Percentiles rank a stretch among this genome's conserved stretches.
Conservation (phyloP, 2,888 invertebrate genomes). For the Leptopilina syphax region DNA sequence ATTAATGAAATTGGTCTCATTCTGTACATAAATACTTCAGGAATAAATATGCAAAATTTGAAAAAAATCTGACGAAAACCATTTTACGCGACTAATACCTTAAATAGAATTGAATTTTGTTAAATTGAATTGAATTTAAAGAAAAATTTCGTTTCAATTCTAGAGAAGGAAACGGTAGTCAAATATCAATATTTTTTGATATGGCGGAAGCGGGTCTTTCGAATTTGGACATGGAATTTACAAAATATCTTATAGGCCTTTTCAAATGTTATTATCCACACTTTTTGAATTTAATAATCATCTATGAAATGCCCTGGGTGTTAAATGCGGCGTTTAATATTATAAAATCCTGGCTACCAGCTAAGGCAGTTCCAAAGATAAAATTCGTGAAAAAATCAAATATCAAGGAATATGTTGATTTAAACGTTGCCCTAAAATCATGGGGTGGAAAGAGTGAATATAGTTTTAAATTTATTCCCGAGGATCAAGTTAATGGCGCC, state of each 20-base stretch:
- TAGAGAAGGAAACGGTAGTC: conserved; percentile 85
- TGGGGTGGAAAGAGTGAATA: conserved; percentile 92
- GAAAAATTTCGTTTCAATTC: conserved; percentile 50
- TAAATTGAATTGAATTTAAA: background rate
- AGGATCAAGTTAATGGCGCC: conserved; percentile 71
- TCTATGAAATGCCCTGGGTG: conserved; percentile 97
- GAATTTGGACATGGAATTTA: conserved; percentile 95
- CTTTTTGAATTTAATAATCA: conserved; percentile 91
- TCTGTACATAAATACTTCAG: too few species aligned
- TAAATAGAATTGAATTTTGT: too few species aligned
- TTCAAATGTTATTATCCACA: conserved; percentile 94
- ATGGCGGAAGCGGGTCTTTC: conserved; percentile 91
- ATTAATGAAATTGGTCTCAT: too few species aligned
- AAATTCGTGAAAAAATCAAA: conserved; percentile 88
- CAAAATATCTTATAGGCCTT: conserved; percentile 90
- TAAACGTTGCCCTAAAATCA: conserved; percentile 84
- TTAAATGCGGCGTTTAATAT: conserved; percentile 94
- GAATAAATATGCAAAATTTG: too few species aligned
- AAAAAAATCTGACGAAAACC: too few species aligned
- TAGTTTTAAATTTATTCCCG: conserved; percentile 84
- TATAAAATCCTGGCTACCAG: conserved; percentile 90
- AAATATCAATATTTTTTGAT: conserved; percentile 92
- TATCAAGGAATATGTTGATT: conserved; percentile 85
- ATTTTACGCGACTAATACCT: too few species aligned
- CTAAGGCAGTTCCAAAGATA: conserved; percentile 92